Evolutionary conservation across 1,140 invertebrate genomes (phyloP), one percentile per base, ranked within the genome.

Genomic region (Melipona quadrifasciata): DNA sequence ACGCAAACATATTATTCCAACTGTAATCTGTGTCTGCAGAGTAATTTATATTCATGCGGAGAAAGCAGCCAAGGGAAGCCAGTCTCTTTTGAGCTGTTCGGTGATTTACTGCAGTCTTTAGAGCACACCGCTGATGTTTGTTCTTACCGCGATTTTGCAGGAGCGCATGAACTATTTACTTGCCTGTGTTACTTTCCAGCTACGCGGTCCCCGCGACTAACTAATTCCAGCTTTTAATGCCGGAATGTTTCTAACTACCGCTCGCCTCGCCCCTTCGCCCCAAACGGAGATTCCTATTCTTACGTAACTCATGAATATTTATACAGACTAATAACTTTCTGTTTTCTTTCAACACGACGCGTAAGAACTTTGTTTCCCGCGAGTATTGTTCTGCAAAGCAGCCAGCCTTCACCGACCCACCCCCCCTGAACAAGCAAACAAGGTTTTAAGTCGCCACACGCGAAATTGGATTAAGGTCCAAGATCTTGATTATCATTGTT

Each of bases 161-260:
- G 19, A 27, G 58, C 51, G 61, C 80, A 55, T 24, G 58, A 76
- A 57, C 80, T 82, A 76, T 82, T 82, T 82, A 67, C 72, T 31
- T 16, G 16, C 27, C 58, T 39, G 47, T 19, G 72, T 76, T 74
- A 75, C 72, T 21, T 82, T 57, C 58, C 58, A 76, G 73, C 61
- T 27, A 57, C 71, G 39, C 39, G 27, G 80, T 64, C 70, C 19
- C 70, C 70, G 14, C 39, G 27, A 74, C 72, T 55, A 68, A 65
- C 80, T 82, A 82, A 82, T 77, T 82, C 53, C 73, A 77, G 80
- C 72, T 82, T 82, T 82, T 82, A 82, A 82, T 68, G 61, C 65
- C 80, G 57, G 61, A 82, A 82, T 82, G 80, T 82, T 82, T 82
- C 80, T 68, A 82, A 82, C 80, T 76, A 77, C 80, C 17, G 31